These are phyloP conservation scores for Coptodon bakossiorum DNA, from an alignment of 2,113 vertebrate species.

Conservation along the genomic window DNA sequence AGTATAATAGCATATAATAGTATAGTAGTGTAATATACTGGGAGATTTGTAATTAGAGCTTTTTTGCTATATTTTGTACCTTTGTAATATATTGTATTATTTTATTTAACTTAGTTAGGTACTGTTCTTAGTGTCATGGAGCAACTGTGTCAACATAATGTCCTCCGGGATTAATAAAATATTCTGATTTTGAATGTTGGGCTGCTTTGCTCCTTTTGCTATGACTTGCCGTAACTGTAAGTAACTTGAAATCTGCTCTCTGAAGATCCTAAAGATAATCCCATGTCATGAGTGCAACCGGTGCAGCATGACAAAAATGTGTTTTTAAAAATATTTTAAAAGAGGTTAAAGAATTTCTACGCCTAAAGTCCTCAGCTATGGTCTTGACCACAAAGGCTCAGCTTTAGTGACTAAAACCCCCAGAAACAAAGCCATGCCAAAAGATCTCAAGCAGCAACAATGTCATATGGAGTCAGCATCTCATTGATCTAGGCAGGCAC, in stretches of 20 bases:
- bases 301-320: background rate
- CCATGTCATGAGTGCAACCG: background rate
- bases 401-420: background rate
- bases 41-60: background rate
- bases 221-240: fast-evolving
- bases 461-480: background rate
- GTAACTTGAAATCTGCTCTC: background rate
- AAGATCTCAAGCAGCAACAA: background rate
- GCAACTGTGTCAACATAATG: background rate
- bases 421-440: fast-evolving
- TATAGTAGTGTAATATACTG: background rate
- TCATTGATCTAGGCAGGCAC: background rate
- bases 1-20: background rate
- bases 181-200: background rate
- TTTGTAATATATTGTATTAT: background rate
- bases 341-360: background rate
- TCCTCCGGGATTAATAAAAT: background rate
- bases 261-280: background rate
- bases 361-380: background rate
- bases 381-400: background rate
- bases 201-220: background rate
- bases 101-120: background rate
- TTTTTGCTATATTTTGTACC: background rate
- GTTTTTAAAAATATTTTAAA: background rate
- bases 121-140: fast-evolving